Conservation (phyloP, 1,140 invertebrate species). For the Stenopsyche tienmushanensis region DNA sequence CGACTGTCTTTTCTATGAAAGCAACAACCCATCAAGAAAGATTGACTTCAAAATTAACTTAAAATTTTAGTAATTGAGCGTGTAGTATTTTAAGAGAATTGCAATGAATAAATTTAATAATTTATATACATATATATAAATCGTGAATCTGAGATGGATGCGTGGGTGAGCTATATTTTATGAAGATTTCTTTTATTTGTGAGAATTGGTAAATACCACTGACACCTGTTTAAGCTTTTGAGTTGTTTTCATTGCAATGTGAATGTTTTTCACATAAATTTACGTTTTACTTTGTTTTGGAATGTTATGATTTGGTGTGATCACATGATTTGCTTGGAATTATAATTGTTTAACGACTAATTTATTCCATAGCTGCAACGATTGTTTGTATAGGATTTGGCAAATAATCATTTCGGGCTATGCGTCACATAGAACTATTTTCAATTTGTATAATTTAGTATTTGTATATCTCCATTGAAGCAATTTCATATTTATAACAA, state of each 20-base stretch:
- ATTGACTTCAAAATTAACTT: slow-evolving; percentile 29
- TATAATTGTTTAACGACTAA: not conserved
- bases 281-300: not conserved
- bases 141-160: slow-evolving; percentile 26
- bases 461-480: slow-evolving; percentile 22
- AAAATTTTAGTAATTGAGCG: slow-evolving; percentile 29
- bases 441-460: slow-evolving; percentile 29
- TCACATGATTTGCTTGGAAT: not conserved
- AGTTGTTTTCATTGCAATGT: slow-evolving; percentile 38
- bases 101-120: slow-evolving; percentile 37
- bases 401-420: not conserved
- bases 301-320: too few species aligned
- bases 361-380: not conserved
- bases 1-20: too few species aligned
- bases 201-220: slow-evolving; percentile 19
- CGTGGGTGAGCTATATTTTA: slow-evolving; percentile 12
- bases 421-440: too few species aligned
- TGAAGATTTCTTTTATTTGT: slow-evolving; percentile 22
- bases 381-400: not conserved
- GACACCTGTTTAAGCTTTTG: slow-evolving; percentile 2
- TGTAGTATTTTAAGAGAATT: slow-evolving; percentile 35
- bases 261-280: slow-evolving; percentile 31
- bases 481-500: slow-evolving; percentile 22
- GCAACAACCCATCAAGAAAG: slow-evolving; percentile 33
- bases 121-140: slow-evolving; percentile 32